Evolutionary conservation across 2,797 vertebrate species (phyloP).

Genomic region (Epinephelus awoara): DNA sequence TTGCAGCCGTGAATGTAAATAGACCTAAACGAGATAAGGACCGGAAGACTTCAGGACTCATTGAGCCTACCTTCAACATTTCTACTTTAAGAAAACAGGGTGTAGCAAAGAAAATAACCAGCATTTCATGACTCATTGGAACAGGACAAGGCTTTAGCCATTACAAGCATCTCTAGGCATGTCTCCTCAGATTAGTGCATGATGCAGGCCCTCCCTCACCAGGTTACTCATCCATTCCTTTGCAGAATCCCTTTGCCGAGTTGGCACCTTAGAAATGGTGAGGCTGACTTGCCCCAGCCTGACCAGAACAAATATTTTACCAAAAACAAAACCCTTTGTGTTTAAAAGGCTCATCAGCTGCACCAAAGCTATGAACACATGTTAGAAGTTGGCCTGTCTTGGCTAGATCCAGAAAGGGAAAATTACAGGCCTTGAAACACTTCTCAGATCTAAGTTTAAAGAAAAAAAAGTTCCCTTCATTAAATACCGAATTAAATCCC

Average conservation of each 20-base stretch:
- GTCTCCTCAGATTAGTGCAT: conserved; percentile 23
- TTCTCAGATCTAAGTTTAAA: not conserved
- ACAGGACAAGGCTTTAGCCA: conserved; percentile 26
- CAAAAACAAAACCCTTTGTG: not conserved
- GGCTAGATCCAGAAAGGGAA: not conserved
- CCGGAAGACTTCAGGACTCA: not conserved
- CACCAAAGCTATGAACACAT: conserved; percentile 37
- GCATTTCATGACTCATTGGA: conserved; percentile 60
- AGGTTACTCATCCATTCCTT: conserved; percentile 61
- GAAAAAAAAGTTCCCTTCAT: not conserved
- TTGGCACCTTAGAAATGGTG: conserved; percentile 8
- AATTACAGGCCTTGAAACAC: conserved; percentile 38
- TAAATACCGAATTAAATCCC: not conserved
- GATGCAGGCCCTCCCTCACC: not conserved
- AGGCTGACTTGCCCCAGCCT: conserved; percentile 35
- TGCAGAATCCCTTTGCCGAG: not conserved
- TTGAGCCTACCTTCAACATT: not conserved
- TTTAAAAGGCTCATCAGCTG: not conserved
- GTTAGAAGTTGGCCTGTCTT: not conserved
- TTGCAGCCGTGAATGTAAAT: too few species aligned
- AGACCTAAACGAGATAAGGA: too few species aligned
- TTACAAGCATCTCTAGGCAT: conserved; percentile 41
- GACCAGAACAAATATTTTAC: conserved; percentile 27
- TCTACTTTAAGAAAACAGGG: conserved; percentile 14
- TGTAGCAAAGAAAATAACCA: conserved; percentile 50